Percentiles rank a stretch among this genome's conserved stretches.
Conservation (phyloP, 1,140 invertebrate genomes). For the Neodiprion pinetum region DNA sequence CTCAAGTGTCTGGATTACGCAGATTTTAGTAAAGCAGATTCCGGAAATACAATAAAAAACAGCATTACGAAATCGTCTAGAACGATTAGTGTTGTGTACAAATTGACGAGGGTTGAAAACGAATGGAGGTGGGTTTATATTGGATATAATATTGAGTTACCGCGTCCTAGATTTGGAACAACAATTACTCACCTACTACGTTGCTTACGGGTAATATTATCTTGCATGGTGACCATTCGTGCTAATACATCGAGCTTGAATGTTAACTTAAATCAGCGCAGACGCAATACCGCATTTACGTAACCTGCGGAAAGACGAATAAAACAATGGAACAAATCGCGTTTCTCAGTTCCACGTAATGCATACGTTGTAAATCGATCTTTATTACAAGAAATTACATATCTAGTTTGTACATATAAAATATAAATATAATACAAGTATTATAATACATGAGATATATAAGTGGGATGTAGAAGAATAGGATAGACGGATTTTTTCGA, state of each 20-base stretch:
- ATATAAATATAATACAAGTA: conserved; percentile 63
- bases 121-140: conserved; percentile 37
- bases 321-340: background rate
- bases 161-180: background rate
- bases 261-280: no score
- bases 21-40: no score
- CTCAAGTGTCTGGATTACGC: no score
- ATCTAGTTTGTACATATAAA: conserved; percentile 63
- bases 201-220: no score
- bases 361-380: conserved; percentile 56
- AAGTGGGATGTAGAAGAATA: conserved; percentile 36
- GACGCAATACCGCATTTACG: no score
- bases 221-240: no score
- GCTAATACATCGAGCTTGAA: no score
- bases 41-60: no score
- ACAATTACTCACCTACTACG: background rate
- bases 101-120: background rate
- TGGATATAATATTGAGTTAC: conserved; percentile 22
- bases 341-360: no score
- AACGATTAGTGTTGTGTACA: no score
- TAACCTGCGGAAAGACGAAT: background rate
- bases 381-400: conserved; percentile 63
- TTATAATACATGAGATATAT: conserved; percentile 56
- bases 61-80: no score
- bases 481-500: conserved; percentile 7